Percentiles rank a stretch among this genome's conserved stretches.
Conservation (phyloP, 2,888 invertebrate species). For the Macaria liturata region DNA sequence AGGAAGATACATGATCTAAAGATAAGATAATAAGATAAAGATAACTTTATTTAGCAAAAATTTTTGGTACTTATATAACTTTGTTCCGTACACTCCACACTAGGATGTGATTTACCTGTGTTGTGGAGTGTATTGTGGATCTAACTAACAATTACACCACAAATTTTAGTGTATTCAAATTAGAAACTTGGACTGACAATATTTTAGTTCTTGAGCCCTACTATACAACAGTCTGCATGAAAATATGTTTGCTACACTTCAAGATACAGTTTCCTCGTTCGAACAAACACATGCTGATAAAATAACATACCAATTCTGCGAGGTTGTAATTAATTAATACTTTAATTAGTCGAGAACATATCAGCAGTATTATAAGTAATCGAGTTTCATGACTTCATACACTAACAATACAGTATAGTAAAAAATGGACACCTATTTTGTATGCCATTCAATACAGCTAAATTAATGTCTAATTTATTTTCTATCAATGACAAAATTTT, state of each 20-base stretch:
- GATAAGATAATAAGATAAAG: no score
- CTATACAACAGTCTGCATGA: no score
- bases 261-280: slow-evolving; percentile 39
- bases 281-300: slow-evolving; percentile 41
- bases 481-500: slow-evolving; percentile 46
- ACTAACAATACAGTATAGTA: slow-evolving; percentile 52
- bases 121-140: no score
- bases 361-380: slow-evolving; percentile 37
- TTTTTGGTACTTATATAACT: no score
- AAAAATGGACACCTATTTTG: slow-evolving; percentile 60
- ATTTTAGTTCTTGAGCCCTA: no score
- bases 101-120: no score
- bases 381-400: slow-evolving; percentile 43
- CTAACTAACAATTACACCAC: no score
- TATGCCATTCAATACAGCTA: slow-evolving; percentile 56
- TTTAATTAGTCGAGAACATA: slow-evolving; percentile 34
- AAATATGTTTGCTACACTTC: no score
- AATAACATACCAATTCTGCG: slow-evolving; percentile 48
- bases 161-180: no score
- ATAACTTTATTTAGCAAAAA: no score
- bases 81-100: no score
- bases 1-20: no score
- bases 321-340: slow-evolving; percentile 43
- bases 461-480: slow-evolving; percentile 66
- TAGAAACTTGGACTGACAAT: neutral